These are phyloP conservation scores for Leucozona laternaria DNA, from an alignment of 2,888 invertebrate genomes.

Conservation along the genomic window DNA sequence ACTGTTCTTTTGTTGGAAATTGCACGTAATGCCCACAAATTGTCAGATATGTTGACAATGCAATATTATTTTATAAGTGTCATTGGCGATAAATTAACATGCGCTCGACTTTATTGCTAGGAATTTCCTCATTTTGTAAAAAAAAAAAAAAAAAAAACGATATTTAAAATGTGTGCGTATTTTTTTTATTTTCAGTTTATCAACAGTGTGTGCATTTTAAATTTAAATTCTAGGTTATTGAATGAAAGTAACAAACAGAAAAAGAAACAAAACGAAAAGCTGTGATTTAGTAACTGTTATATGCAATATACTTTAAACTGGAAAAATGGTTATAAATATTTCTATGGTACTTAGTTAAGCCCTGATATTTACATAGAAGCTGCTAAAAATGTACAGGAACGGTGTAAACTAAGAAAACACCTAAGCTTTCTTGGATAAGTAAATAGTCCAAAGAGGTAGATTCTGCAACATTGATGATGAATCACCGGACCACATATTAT, in stretches of 20 bases:
- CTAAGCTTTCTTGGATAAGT: too few relatives aligned
- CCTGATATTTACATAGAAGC: too few relatives aligned
- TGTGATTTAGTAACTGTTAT: not conserved
- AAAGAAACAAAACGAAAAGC: not conserved
- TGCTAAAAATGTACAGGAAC: too few relatives aligned
- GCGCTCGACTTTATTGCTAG: conserved; percentile 34
- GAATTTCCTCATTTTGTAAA: conserved; percentile 61
- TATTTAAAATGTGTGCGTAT: not conserved
- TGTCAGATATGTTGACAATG: conserved; percentile 26
- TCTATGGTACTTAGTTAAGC: too few relatives aligned
- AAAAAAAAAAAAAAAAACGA: too few relatives aligned
- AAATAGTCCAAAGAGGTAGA: too few relatives aligned
- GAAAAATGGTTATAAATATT: too few relatives aligned
- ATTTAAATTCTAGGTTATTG: conserved; percentile 18
- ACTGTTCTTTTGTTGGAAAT: conserved; percentile 25
- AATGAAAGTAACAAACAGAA: conserved; percentile 7
- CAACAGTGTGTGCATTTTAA: conserved; percentile 46
- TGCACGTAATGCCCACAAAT: not conserved
- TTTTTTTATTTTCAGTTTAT: conserved; percentile 23
- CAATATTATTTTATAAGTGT: conserved; percentile 16
- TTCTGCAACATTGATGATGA: too few relatives aligned
- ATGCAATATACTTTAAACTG: not conserved
- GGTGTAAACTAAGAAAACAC: too few relatives aligned
- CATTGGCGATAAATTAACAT: conserved; percentile 38
- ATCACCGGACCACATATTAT: too few relatives aligned